Conservation (phyloP, 2,113 vertebrate genomes). For the Pseudopodoces humilis region DNA sequence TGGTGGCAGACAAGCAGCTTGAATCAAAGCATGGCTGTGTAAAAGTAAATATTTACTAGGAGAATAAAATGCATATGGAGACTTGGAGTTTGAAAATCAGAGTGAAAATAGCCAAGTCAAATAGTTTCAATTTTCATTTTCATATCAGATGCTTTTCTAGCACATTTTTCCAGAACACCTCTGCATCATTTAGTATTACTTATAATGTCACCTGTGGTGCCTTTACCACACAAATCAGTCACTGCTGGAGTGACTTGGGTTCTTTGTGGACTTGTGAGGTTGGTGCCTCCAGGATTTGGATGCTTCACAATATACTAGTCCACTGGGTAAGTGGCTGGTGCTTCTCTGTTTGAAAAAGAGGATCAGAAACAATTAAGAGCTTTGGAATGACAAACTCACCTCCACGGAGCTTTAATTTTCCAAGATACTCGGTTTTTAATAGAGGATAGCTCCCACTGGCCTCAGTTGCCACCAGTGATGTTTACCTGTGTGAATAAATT, state of each 20-base stretch:
- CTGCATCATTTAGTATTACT: neutral
- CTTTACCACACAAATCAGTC: neutral
- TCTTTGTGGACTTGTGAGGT: neutral
- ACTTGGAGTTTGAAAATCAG: neutral
- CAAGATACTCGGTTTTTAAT: accelerated
- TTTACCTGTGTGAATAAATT: neutral
- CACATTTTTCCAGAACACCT: neutral
- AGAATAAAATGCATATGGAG: neutral
- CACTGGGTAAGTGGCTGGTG: neutral
- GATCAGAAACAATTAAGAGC: neutral
- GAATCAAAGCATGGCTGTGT: neutral
- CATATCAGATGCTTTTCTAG: neutral
- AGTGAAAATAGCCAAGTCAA: neutral
- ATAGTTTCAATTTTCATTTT: neutral
- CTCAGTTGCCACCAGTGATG: neutral
- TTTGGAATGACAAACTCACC: neutral
- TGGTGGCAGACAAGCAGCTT: neutral
- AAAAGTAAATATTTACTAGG: neutral
- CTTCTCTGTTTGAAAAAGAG: neutral
- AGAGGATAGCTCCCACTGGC: neutral
- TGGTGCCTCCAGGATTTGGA: neutral
- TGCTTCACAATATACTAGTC: neutral
- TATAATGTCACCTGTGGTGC: accelerated
- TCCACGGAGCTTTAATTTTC: neutral
- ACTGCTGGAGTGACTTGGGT: neutral